These are phyloP conservation scores for Litocranius walleri DNA, from an alignment of 2,113 vertebrate genomes.

Conservation along the genomic window DNA sequence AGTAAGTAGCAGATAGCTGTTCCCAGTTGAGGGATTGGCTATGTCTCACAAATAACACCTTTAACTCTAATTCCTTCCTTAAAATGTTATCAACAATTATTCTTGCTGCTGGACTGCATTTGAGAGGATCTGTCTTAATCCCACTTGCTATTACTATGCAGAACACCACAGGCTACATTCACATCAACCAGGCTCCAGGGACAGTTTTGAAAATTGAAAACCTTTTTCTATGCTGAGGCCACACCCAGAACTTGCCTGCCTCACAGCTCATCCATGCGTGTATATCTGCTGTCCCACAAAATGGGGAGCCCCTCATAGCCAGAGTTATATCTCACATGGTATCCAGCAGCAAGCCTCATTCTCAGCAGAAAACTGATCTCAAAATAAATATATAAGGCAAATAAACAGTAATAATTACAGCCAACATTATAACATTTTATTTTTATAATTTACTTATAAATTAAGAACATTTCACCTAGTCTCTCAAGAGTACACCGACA, in stretches of 20 bases:
- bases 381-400: background rate
- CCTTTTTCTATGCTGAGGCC: background rate
- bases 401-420: background rate
- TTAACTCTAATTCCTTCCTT: background rate
- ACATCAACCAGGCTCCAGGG: background rate
- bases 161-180: background rate
- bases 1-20: background rate
- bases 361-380: background rate
- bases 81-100: background rate
- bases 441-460: background rate
- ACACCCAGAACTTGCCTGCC: background rate
- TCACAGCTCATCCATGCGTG: no score
- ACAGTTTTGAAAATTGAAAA: background rate
- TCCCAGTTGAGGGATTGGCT: background rate
- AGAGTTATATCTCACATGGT: background rate
- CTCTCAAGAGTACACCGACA: background rate
- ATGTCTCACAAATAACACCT: background rate
- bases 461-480: background rate
- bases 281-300: background rate
- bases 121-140: background rate
- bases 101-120: background rate
- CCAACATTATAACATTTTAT: background rate
- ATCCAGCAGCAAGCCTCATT: background rate
- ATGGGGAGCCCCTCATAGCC: rapidly evolving
- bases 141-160: no score